These are phyloP conservation scores for Catalaphyllia jardinei DNA, from an alignment of 64 coral and sea anemone genomes.

Conservation along the genomic window DNA sequence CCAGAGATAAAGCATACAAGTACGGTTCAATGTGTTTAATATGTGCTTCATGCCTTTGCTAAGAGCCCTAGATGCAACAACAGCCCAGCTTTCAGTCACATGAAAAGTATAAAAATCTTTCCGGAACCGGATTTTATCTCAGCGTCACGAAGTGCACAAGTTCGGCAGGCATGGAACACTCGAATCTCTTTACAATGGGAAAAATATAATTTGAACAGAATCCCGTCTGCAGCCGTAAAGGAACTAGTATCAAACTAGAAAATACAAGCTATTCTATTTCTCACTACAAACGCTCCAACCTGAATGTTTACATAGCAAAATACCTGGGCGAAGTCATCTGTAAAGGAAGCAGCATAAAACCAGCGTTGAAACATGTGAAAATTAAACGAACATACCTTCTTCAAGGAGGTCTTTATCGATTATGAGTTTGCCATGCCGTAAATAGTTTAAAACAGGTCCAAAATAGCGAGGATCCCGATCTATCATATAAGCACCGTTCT, in stretches of 20 bases:
- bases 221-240: neutral
- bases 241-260: neutral
- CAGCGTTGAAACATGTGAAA: neutral
- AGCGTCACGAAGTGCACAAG: too few relatives aligned
- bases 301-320: conserved; percentile 20
- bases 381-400: conserved; percentile 72
- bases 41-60: neutral
- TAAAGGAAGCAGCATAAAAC: neutral
- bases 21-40: too few relatives aligned
- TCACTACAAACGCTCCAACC: neutral
- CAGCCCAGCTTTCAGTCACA: neutral
- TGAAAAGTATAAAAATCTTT: neutral
- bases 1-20: too few relatives aligned
- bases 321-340: neutral
- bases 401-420: conserved; percentile 96
- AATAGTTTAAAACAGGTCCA: conserved; percentile 95
- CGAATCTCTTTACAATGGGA: neutral
- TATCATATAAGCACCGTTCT: conserved; percentile 95
- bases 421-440: conserved; percentile 98
- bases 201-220: neutral
- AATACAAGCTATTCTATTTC: neutral
- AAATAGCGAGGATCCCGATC: conserved; percentile 99
- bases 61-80: neutral
- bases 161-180: neutral
- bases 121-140: neutral